Evolutionary conservation across 2,113 vertebrate species (phyloP).

Genomic region (Forbesichthys agassizii): DNA sequence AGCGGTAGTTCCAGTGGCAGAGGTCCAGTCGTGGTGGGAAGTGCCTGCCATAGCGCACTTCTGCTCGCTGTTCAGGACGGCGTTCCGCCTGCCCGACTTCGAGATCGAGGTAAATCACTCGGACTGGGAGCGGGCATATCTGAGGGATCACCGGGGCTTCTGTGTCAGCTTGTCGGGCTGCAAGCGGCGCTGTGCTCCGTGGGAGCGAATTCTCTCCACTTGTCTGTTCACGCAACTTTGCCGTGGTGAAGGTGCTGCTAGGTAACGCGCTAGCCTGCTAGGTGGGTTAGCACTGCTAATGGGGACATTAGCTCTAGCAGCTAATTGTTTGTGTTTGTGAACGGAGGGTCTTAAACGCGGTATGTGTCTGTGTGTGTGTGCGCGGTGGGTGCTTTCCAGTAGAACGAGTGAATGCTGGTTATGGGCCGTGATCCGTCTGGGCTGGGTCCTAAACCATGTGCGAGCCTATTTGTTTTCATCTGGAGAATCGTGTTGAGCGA

Average conservation of each 20-base stretch:
- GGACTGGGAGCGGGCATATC: neutral
- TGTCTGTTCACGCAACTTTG: slow-evolving; percentile 48
- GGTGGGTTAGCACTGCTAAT: slow-evolving; percentile 31
- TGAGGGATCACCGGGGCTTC: slow-evolving; percentile 59
- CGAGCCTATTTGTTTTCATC: slow-evolving; percentile 67
- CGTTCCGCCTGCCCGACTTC: slow-evolving; percentile 93
- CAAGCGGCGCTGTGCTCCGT: too few species aligned
- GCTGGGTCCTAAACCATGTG: slow-evolving; percentile 46
- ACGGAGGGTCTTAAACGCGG: too few species aligned
- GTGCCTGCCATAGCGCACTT: slow-evolving; percentile 97
- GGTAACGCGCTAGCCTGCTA: slow-evolving; percentile 40
- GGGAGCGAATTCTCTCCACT: slow-evolving; percentile 35
- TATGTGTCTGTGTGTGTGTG: too few species aligned
- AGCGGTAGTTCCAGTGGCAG: slow-evolving; percentile 80
- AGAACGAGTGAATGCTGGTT: too few species aligned
- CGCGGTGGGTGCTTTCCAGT: too few species aligned
- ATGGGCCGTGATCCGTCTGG: too few species aligned
- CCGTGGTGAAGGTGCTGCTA: slow-evolving; percentile 39
- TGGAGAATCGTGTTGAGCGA: slow-evolving; percentile 1
- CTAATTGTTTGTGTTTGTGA: neutral
- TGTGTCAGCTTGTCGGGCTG: slow-evolving; percentile 58
- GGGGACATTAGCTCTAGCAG: neutral
- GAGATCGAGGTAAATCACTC: slow-evolving; percentile 89
- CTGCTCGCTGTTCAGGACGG: slow-evolving; percentile 94
- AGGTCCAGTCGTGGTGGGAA: slow-evolving; percentile 96